Conservation (phyloP, 2,797 vertebrate genomes). For the Spatula versicolor region DNA sequence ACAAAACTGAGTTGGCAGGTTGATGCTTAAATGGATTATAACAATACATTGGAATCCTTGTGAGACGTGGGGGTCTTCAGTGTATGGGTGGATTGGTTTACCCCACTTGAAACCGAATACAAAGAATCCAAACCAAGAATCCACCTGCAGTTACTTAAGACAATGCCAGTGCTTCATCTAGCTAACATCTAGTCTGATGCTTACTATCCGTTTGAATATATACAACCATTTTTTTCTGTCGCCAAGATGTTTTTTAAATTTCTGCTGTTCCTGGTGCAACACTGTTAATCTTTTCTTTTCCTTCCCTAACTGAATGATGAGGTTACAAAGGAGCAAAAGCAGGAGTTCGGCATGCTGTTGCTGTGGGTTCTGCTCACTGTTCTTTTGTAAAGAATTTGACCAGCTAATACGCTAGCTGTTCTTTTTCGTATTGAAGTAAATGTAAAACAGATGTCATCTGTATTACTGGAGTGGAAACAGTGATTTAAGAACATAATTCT, state of each 20-base stretch:
- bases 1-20: background rate
- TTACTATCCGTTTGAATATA: background rate
- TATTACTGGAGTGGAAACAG: background rate
- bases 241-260: background rate
- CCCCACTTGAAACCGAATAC: background rate
- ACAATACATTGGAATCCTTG: background rate
- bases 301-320: background rate
- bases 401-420: background rate
- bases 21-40: background rate
- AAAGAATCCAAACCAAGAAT: background rate
- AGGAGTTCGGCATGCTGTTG: background rate
- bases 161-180: background rate
- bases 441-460: background rate
- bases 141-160: background rate
- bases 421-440: background rate
- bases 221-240: too few species aligned
- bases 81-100: fast-evolving
- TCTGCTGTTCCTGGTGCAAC: background rate
- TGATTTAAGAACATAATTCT: background rate
- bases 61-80: background rate
- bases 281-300: background rate
- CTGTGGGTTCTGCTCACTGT: background rate
- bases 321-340: background rate
- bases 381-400: background rate
- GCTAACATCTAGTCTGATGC: background rate